Conservation (phyloP, 2,113 vertebrate species). For the Clarias gariepinus region DNA sequence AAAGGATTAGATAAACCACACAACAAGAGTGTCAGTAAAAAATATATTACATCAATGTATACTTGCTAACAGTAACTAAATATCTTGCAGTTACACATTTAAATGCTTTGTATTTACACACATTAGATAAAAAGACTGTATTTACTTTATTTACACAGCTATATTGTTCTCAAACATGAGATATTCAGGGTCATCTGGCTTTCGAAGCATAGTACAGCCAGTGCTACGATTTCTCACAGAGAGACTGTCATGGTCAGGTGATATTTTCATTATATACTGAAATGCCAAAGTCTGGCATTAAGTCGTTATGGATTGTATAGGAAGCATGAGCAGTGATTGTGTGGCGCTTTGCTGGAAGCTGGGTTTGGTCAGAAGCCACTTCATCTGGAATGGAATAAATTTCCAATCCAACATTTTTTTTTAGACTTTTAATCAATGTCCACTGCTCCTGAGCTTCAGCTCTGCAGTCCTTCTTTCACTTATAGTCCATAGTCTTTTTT, state of each 20-base stretch:
- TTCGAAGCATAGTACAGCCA: constrained; percentile 22
- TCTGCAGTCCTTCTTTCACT: constrained; percentile 29
- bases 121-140: constrained; percentile 25
- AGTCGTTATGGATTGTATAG: constrained; percentile 8
- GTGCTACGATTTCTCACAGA: constrained; percentile 38
- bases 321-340: constrained; percentile 8
- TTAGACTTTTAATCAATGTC: background rate
- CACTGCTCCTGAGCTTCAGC: constrained; percentile 2
- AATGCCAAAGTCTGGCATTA: constrained; percentile 31
- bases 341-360: constrained; percentile 6
- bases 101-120: constrained; percentile 47
- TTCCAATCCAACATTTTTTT: constrained; percentile 8
- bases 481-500: constrained; percentile 25
- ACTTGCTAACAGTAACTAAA: constrained; percentile 29
- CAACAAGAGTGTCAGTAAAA: constrained; percentile 18
- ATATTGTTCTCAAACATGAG: constrained; percentile 46
- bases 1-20: constrained; percentile 21
- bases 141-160: constrained; percentile 47
- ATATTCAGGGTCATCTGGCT: constrained; percentile 32
- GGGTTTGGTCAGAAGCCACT: background rate
- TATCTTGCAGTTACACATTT: constrained; percentile 23
- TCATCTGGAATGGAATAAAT: constrained; percentile 14
- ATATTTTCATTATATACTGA: constrained; percentile 18
- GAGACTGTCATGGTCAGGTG: constrained; percentile 23
- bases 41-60: constrained; percentile 47